Percentiles rank a stretch among this genome's conserved stretches.
These are phyloP conservation scores for Hypsopygia costalis DNA, from an alignment of 2,888 invertebrate genomes.

Conservation along the genomic window DNA sequence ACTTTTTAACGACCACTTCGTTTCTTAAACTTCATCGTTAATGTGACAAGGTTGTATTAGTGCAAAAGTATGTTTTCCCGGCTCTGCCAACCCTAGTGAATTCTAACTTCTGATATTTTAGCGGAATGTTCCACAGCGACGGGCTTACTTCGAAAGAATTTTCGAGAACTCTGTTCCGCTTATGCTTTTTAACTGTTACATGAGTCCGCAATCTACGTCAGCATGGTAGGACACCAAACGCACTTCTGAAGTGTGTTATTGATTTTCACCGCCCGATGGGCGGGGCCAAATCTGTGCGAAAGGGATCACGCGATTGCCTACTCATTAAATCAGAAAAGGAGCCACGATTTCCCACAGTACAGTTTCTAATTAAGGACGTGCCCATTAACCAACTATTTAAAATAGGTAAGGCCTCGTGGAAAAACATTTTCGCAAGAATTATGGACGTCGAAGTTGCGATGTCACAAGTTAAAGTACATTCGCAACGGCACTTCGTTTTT, in stretches of 20 bases:
- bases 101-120: no score
- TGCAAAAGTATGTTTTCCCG: no score
- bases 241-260: slow-evolving; percentile 77
- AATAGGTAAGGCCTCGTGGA: slow-evolving; percentile 66
- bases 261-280: slow-evolving; percentile 77
- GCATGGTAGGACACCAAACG: slow-evolving; percentile 69
- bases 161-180: not conserved
- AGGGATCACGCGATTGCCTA: slow-evolving; percentile 74
- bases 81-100: no score
- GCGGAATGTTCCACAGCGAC: no score
- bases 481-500: slow-evolving; percentile 25
- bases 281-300: slow-evolving; percentile 73
- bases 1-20: no score
- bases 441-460: slow-evolving; percentile 48
- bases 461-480: slow-evolving; percentile 38
- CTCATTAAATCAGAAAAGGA: slow-evolving; percentile 76
- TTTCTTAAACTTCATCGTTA: no score
- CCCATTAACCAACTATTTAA: slow-evolving; percentile 78
- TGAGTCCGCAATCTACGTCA: slow-evolving; percentile 55
- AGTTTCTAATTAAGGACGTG: slow-evolving; percentile 76
- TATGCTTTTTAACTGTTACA: slow-evolving; percentile 32
- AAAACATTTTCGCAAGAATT: slow-evolving; percentile 66
- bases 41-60: no score
- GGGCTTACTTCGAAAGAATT: no score
- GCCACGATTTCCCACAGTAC: slow-evolving; percentile 63